Base-by-base conservation (phyloP, 2,113 vertebrate genomes). In the Helogale parvula region DNA sequence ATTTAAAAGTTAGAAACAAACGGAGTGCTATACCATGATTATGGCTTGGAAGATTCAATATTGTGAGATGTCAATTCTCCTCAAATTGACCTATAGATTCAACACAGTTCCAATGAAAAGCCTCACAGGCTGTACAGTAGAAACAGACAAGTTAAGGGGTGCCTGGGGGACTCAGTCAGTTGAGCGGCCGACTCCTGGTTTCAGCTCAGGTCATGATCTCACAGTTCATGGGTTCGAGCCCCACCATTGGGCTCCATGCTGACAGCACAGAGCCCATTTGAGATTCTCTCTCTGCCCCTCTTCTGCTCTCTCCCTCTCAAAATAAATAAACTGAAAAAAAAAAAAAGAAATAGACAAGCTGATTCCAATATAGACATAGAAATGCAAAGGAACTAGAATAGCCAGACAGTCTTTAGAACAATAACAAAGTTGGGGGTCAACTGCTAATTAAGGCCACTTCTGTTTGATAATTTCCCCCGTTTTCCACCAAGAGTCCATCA, bases 381-480 rank as follows among this genome's bases (percentile, higher is more conserved):
- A 92, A 88, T 86, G n/a, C 65, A 69, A 85, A 81, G 21, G 65
- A 57, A 81, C 16, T 66, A 77, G 45, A 65, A 66, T 10, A 35
- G 65, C 27, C 74, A 71, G 69, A 83, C 16, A 83, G 66, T 50
- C n/a, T 45, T 90, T 81, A 25, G 69, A 82, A 97, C 35, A 87
- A 86, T 82, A 76, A 74, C 2, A 5, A 63, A 63, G 23, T 54
- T 77, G 66, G 50, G 92, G 93, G 90, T 97, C 94, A 97, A 89
- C 31, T 94, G 38, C 35, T 97, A 96, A 98, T 95, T 98, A 98
- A 96, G 88, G 41, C 0, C 9, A 97, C 87, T 98, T 97, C 95
- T 89, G 54, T 98, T 96, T 97, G 89, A 79, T n/a, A 74, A 77
- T 93, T 92, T 60, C 72, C 77, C 92, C 57, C 54, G 12, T 80